Evolutionary conservation across 2,888 invertebrate genomes (phyloP).

Genomic region (Embidobia sp.): DNA sequence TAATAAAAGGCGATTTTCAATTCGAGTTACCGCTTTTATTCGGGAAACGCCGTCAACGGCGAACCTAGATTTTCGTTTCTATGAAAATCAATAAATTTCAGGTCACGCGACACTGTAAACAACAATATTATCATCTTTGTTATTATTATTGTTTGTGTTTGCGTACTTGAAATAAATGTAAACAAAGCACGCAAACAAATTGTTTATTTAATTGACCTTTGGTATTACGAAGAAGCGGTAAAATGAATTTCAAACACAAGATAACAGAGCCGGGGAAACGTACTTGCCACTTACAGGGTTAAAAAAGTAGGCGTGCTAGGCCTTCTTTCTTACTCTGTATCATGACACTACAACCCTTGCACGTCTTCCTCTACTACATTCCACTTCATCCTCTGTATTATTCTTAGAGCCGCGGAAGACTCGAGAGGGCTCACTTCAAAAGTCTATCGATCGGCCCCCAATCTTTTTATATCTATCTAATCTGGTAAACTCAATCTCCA

Average conservation of each 20-base stretch:
- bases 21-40: too few species aligned
- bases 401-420: slow-evolving; percentile 77
- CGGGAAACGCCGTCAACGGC: too few species aligned
- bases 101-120: too few species aligned
- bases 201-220: not conserved
- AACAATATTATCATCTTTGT: too few species aligned
- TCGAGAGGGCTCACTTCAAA: slow-evolving; percentile 75
- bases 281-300: slow-evolving; percentile 15
- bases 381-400: slow-evolving; percentile 74
- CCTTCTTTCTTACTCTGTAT: slow-evolving; percentile 37
- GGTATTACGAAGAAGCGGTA: not conserved
- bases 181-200: too few species aligned
- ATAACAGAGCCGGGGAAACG: not conserved
- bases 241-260: not conserved
- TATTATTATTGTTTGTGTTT: too few species aligned
- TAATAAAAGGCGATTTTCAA: too few species aligned
- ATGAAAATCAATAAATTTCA: too few species aligned
- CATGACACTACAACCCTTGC: slow-evolving; percentile 36
- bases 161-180: too few species aligned
- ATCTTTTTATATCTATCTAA: slow-evolving; percentile 65
- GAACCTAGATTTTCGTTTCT: too few species aligned
- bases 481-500: slow-evolving; percentile 54
- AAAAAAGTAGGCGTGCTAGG: slow-evolving; percentile 38
- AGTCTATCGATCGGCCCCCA: slow-evolving; percentile 75
- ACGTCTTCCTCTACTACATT: slow-evolving; percentile 68